A percentile compares a stretch with the other conserved stretches of the same genome.
Conservation (phyloP, 2,888 invertebrate species). For the Steinernema carpocapsae region DNA sequence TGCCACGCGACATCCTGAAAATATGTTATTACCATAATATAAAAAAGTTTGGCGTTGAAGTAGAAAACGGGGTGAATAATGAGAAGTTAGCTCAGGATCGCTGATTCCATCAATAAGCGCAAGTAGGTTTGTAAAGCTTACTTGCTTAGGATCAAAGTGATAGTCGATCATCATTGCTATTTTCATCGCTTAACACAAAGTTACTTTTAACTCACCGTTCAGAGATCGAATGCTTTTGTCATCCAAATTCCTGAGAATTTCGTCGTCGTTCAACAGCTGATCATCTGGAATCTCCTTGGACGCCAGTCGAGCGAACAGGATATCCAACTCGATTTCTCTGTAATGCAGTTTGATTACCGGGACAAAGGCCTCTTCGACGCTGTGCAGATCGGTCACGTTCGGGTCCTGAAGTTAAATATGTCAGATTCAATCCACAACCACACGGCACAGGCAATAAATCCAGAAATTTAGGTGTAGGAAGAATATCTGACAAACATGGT, state of each 20-base stretch:
- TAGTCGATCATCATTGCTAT: constrained; percentile 25
- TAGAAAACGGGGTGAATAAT: no score
- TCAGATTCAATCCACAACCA: constrained; percentile 32
- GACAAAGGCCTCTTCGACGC: constrained; percentile 97
- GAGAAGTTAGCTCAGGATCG: constrained; percentile 31
- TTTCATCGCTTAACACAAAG: no score
- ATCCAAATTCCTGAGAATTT: constrained; percentile 89
- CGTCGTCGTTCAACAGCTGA: constrained; percentile 86
- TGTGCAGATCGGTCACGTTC: constrained; percentile 74
- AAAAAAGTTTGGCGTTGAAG: neutral
- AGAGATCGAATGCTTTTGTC: constrained; percentile 93
- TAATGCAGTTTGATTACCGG: constrained; percentile 99
- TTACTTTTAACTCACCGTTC: constrained; percentile 75
- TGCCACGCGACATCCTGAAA: constrained; percentile 85
- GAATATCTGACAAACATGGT: neutral
- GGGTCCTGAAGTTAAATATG: constrained; percentile 71
- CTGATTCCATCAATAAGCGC: constrained; percentile 9
- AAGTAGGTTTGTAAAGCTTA: neutral
- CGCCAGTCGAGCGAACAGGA: constrained; percentile 91
- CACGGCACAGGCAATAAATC: constrained; percentile 19
- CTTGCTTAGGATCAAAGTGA: constrained; percentile 28
- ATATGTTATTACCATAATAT: neutral
- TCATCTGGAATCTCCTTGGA: constrained; percentile 92
- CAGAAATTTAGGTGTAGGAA: constrained; percentile 28
- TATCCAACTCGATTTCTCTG: constrained; percentile 94